Base-by-base conservation (phyloP, 2,113 vertebrate genomes). In the Sorex araneus region DNA sequence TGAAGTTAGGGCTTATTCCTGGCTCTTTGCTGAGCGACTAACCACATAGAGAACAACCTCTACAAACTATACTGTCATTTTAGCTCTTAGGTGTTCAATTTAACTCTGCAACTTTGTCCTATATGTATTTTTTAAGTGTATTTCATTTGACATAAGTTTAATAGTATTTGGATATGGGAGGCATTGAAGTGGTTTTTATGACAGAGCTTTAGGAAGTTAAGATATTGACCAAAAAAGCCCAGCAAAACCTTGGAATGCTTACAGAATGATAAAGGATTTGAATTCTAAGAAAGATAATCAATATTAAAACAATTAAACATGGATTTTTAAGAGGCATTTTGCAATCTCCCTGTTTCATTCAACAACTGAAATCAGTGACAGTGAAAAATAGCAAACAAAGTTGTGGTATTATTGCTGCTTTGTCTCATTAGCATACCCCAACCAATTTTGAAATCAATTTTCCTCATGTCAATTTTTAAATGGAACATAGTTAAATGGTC, bases 261-360 rank as follows among this genome's bases (percentile, higher is more conserved):
- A 77, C 12, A 57, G n/a, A 80, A 76, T 86, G n/a, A 71, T 28
- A 47, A 81, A 74, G 6, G 11, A 73, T 47, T 94, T 74, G 91
- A 93, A 66, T 84, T 95, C 79, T 74, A 95, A 57, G 57, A 85
- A 90, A 95, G 28, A 91, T 54, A 77, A 84, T 91, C 82, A 90
- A 92, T 84, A 93, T 92, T 83, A 92, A 96, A 94, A 90, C 30
- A 95, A 90, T 84, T 91, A 93, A 92, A 71, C 18, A 76, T 80
- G 15, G 23, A 92, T 87, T 93, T 95, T 85, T 45, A 50, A 57
- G 81, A 92, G 11, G 3, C 19, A 90, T 86, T 90, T 12, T 85
- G 74, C 10, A 82, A 47, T 73, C 47, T 47, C 27, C 6, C 12
- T 93, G 36, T 89, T 94, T 94, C 88, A 93, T 64, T 9, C 71